Evolutionary conservation across 2,888 invertebrate genomes (phyloP).

Genomic region (Drosophila mayaguana): DNA sequence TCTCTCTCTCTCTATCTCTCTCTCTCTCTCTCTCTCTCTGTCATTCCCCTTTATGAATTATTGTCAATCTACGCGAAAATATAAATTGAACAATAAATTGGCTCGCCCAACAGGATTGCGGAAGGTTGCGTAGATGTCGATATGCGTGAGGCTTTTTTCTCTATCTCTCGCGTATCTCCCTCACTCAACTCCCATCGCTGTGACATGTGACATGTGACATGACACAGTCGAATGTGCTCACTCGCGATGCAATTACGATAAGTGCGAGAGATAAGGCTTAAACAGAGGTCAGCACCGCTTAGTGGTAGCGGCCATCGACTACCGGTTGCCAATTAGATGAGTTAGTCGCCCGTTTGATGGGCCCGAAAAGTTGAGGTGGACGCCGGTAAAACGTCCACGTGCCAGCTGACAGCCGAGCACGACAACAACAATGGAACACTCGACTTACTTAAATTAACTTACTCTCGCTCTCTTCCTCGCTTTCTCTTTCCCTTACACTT

Average conservation of each 20-base stretch:
- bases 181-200: conserved; percentile 25
- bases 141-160: conserved; percentile 64
- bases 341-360: conserved; percentile 73
- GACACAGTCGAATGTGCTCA: conserved; percentile 53
- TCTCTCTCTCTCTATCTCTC: not conserved
- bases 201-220: conserved; percentile 79
- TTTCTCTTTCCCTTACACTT: too few relatives aligned
- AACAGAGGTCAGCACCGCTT: conserved; percentile 30
- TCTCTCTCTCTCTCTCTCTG: not conserved
- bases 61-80: conserved; percentile 77
- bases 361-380: conserved; percentile 54
- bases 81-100: conserved; percentile 77
- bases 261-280: conserved; percentile 41
- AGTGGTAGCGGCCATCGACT: conserved; percentile 6
- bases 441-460: conserved; percentile 1
- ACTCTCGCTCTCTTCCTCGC: not conserved
- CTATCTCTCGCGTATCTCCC: not conserved
- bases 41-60: conserved; percentile 54
- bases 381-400: conserved; percentile 45
- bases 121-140: conserved; percentile 52
- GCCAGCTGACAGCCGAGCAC: conserved; percentile 41
- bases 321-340: conserved; percentile 61
- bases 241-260: conserved; percentile 50
- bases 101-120: not conserved
- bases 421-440: not conserved